These are phyloP conservation scores for Dorcus hopei DNA, from an alignment of 2,888 invertebrate genomes.

Conservation along the genomic window DNA sequence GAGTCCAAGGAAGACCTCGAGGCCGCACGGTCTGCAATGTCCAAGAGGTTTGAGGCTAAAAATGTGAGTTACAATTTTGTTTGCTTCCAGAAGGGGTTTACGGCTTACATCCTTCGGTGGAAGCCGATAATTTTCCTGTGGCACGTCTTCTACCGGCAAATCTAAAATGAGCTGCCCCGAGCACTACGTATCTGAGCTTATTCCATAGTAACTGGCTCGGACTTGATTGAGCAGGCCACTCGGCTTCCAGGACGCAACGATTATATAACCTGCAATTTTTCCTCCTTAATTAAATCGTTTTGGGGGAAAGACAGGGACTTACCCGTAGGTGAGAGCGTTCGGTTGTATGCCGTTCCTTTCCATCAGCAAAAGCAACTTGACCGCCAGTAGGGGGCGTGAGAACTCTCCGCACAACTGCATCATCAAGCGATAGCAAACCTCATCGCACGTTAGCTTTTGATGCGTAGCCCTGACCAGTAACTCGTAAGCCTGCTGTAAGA, in stretches of 20 bases:
- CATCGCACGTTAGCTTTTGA: conserved; percentile 83
- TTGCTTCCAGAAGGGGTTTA: background rate
- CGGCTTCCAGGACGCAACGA: conserved; percentile 85
- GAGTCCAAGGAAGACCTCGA: conserved; percentile 48
- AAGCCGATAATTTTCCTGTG: conserved; percentile 52
- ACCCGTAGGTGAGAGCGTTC: conserved; percentile 97
- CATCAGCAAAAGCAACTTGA: conserved; percentile 87
- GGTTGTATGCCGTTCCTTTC: conserved; percentile 90
- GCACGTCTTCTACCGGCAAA: conserved; percentile 67
- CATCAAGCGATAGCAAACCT: conserved; percentile 97
- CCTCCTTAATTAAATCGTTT: background rate
- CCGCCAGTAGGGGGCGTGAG: conserved; percentile 90
- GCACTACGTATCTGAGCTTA: conserved; percentile 86
- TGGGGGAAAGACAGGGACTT: conserved; percentile 31
- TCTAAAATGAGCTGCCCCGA: conserved; percentile 86
- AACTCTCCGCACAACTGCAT: conserved; percentile 97
- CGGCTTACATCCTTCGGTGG: conserved; percentile 47
- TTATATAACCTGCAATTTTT: conserved; percentile 56
- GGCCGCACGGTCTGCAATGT: conserved; percentile 42
- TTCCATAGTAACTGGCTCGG: conserved; percentile 89
- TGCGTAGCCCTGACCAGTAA: conserved; percentile 84
- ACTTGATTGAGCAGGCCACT: conserved; percentile 74
- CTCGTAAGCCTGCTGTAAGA: conserved; percentile 78
- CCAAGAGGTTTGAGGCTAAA: conserved; percentile 40
- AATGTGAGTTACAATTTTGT: background rate